Conservation (phyloP, 2,888 invertebrate species). For the Epistrophella euchroma region DNA sequence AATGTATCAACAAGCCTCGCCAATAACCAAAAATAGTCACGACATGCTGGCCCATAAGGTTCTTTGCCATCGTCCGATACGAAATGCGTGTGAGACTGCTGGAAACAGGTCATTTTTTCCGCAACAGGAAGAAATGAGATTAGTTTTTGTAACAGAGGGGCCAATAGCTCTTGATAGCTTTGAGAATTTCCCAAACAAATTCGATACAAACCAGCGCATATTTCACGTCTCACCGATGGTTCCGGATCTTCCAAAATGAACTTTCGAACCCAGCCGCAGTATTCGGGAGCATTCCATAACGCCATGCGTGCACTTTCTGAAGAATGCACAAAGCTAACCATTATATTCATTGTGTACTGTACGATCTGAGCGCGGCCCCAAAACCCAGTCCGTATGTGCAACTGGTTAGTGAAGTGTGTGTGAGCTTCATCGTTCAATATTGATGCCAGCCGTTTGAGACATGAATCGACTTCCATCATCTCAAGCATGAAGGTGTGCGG, state of each 20-base stretch:
- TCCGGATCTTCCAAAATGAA: slow-evolving; percentile 96
- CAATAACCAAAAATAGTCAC: slow-evolving; percentile 97
- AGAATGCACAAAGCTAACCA: slow-evolving; percentile 97
- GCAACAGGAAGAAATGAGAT: slow-evolving; percentile 93
- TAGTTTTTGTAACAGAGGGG: slow-evolving; percentile 92
- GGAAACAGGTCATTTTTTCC: slow-evolving; percentile 89
- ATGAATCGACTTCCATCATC: slow-evolving; percentile 93
- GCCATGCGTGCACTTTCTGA: slow-evolving; percentile 90
- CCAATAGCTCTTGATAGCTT: slow-evolving; percentile 87
- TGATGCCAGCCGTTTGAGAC: slow-evolving; percentile 92
- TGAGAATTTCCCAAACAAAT: slow-evolving; percentile 89
- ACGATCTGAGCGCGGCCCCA: slow-evolving; percentile 97
- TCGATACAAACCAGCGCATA: slow-evolving; percentile 95
- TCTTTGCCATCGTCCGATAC: slow-evolving; percentile 89
- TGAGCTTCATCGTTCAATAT: slow-evolving; percentile 92
- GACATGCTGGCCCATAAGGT: slow-evolving; percentile 96
- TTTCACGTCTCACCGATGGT: slow-evolving; percentile 94
- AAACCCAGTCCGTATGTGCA: slow-evolving; percentile 95
- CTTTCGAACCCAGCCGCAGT: slow-evolving; percentile 92
- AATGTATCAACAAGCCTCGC: slow-evolving; percentile 94
- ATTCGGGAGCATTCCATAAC: slow-evolving; percentile 90
- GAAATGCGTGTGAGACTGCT: slow-evolving; percentile 79
- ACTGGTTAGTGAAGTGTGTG: slow-evolving; percentile 87
- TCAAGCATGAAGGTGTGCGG: slow-evolving; percentile 86
- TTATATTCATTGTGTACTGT: slow-evolving; percentile 95